A percentile compares a stretch with the other conserved stretches of the same genome.
Evolutionary conservation across 2,113 vertebrate genomes (phyloP).

Genomic region (Acanthochromis polyacanthus): DNA sequence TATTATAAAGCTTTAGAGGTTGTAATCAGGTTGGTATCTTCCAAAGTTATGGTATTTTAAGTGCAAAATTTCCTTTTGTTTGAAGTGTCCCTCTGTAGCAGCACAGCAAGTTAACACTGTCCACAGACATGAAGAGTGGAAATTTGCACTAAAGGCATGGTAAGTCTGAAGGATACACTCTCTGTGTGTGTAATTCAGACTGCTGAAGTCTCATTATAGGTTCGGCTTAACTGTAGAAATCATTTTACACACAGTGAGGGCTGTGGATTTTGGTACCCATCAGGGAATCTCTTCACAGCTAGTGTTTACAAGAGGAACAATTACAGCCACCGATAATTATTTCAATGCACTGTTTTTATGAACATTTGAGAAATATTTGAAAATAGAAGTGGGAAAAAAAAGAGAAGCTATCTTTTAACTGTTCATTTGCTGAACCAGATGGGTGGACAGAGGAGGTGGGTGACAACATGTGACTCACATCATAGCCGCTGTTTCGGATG

Average conservation of each 20-base stretch:
- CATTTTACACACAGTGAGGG: background rate
- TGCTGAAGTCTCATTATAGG: background rate
- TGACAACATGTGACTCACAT: constrained; percentile 86
- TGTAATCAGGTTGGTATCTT: background rate
- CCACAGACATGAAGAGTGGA: background rate
- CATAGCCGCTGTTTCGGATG: constrained; percentile 97
- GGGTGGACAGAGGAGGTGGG: background rate
- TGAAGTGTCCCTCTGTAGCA: background rate
- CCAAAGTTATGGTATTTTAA: no score
- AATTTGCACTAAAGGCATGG: constrained; percentile 3
- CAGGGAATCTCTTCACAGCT: constrained; percentile 15
- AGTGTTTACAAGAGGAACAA: constrained; percentile 11
- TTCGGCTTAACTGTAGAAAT: constrained; percentile 16
- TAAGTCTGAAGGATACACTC: background rate
- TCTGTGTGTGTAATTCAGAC: constrained; percentile 1
- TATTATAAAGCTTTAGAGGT: background rate
- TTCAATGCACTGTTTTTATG: background rate
- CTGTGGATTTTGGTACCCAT: constrained; percentile 17
- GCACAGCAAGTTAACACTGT: background rate
- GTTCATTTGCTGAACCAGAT: constrained; percentile 3
- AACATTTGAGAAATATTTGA: background rate
- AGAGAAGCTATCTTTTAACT: background rate
- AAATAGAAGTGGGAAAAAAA: background rate
- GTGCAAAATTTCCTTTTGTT: background rate
- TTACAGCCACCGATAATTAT: background rate